phyloP scores from a whole-genome alignment of 2,113 vertebrate species.

The Girardinichthys multiradiatus region DNA sequence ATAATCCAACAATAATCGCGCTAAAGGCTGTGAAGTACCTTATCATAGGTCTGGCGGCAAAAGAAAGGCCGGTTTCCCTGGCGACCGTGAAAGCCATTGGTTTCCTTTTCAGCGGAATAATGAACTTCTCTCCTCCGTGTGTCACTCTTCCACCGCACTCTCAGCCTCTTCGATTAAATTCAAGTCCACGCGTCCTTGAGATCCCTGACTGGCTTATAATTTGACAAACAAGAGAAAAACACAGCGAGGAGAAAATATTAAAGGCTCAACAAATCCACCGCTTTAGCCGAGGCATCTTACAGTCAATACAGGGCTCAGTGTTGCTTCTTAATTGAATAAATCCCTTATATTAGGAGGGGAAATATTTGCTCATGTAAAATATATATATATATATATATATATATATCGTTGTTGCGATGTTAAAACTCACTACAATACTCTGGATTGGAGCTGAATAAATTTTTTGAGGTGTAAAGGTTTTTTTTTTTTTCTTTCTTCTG shows the following conservation, averaged over 20 bases:
- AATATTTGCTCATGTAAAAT: background rate
- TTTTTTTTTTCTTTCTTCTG: conserved; percentile 22
- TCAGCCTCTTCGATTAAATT: conserved; percentile 80
- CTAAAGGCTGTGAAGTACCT: conserved; percentile 84
- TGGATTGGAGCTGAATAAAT: conserved; percentile 20
- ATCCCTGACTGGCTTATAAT: conserved; percentile 76
- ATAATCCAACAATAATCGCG: conserved; percentile 82
- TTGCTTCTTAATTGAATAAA: conserved; percentile 11
- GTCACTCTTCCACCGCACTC: conserved; percentile 82
- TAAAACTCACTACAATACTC: conserved; percentile 12
- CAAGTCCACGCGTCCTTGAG: conserved; percentile 79
- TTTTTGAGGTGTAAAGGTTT: background rate
- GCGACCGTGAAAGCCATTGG: conserved; percentile 83
- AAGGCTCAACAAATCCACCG: conserved; percentile 66
- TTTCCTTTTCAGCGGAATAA: conserved; percentile 85
- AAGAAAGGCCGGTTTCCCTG: conserved; percentile 83
- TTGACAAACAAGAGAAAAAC: conserved; percentile 73
- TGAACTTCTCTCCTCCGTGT: conserved; percentile 84
- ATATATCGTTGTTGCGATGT: background rate
- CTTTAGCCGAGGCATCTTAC: conserved; percentile 47
- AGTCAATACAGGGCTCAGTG: conserved; percentile 18
- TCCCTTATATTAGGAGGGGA: conserved; percentile 9
- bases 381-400: too few relatives aligned
- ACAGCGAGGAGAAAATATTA: conserved; percentile 47
- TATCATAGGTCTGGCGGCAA: conserved; percentile 80